Evolutionary conservation across 2,888 invertebrate species (phyloP).

Genomic region (Pseudolycoriella hygida): DNA sequence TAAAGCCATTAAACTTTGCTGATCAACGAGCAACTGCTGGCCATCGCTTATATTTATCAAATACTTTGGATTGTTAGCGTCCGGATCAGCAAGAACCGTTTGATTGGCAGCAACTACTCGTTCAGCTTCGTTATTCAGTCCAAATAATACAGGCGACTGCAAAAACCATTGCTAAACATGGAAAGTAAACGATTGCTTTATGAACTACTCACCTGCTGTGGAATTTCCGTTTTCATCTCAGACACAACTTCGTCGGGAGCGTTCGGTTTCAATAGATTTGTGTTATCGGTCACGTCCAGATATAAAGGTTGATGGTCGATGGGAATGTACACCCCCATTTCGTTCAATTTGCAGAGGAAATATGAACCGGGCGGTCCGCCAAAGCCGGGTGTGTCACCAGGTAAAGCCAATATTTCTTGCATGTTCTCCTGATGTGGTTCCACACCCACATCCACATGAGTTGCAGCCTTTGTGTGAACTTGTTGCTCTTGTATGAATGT

Average conservation of each 20-base stretch:
- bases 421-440: conserved; percentile 11
- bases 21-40: conserved; percentile 8
- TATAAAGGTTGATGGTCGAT: conserved; percentile 40
- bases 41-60: conserved; percentile 9
- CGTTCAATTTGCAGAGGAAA: conserved; percentile 48
- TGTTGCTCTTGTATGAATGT: no score
- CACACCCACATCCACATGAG: background rate
- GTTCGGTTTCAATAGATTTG: conserved; percentile 19
- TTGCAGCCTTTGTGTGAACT: background rate
- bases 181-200: no score
- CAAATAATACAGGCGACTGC: background rate
- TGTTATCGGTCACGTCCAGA: conserved; percentile 15
- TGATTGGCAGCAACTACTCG: background rate
- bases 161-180: no score
- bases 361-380: conserved; percentile 56
- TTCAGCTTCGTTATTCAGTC: background rate
- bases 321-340: conserved; percentile 49
- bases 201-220: conserved; percentile 3
- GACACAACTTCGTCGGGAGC: background rate
- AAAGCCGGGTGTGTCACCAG: conserved; percentile 41
- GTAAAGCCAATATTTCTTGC: conserved; percentile 43
- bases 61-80: conserved; percentile 6
- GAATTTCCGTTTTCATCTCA: background rate
- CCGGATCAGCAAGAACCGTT: conserved; percentile 1
- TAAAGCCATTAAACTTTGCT: conserved; percentile 9